Base-by-base conservation (phyloP, 2,888 invertebrate genomes). In the Keiferia lycopersicella region DNA sequence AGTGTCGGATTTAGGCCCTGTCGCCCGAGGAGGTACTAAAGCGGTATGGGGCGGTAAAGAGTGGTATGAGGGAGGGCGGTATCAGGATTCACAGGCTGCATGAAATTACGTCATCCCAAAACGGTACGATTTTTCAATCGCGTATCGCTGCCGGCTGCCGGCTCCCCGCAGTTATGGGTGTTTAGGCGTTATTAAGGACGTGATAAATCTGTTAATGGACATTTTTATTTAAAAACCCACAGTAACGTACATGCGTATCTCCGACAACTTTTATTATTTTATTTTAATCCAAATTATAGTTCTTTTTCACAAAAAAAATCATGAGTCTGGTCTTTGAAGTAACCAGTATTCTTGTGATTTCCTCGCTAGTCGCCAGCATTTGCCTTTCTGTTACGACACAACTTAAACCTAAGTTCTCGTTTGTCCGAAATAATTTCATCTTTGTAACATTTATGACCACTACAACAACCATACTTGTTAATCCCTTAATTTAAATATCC, bases 51-150 rank as follows among this genome's bases (percentile, higher is more conserved):
- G 30, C 30, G 30, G 30, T 30, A 30, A 39, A 39, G 59, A 18
- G 20, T 20, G 59, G 39, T 34, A 45, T 41, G 60, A 16, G 45
- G 45, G 45, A 7, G 79, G 74, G 71, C 71, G 73, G 71, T 73
- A 77, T 74, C 72, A 67, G 60, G 66, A 72, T 67, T 72, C 74
- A 72, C 79, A 79, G 81, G 72, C 79, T 74, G 79, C 77, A 80
- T 80, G 77, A 82, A 84, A 88, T 89, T 84, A 84, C 86, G 80
- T 83, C 39, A 82, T 82, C 68, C 73, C 68, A 72, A 72, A 74
- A 71, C 75, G 82, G 77, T 74, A 86, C 87, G 84, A 89, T 89
- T 88, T 90, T 90, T 90, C 90, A 88, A 90, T 88, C 83, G 80
- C 70, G 68, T 72, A 80, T 79, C 79, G 86, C 89, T 83, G 67